Percentiles rank a stretch among this genome's conserved stretches.
Conservation (phyloP, 2,113 vertebrate species). For the Pseudopodoces humilis region DNA sequence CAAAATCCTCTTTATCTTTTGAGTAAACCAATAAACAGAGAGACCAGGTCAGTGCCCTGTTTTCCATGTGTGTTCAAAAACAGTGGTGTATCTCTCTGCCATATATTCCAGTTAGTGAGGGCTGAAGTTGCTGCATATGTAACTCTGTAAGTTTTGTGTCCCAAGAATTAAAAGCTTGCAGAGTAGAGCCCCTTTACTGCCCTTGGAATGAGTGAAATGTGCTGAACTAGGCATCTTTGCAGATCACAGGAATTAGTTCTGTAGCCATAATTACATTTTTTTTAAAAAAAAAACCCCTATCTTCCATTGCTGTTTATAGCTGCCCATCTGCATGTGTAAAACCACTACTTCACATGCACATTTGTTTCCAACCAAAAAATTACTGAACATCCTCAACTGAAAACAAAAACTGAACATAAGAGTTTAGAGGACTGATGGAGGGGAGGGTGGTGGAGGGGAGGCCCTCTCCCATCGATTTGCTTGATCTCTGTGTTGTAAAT, state of each 20-base stretch:
- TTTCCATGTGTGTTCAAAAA: neutral
- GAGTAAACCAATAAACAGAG: neutral
- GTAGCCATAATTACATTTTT: neutral
- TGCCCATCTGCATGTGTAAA: neutral
- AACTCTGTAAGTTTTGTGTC: neutral
- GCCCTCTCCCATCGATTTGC: accelerated
- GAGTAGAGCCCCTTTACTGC: neutral
- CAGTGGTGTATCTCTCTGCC: neutral
- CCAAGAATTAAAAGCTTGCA: neutral
- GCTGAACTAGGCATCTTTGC: neutral
- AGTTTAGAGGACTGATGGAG: accelerated
- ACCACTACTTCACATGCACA: accelerated
- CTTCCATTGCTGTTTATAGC: neutral
- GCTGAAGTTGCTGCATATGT: neutral
- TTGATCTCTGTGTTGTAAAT: neutral
- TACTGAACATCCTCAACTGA: neutral
- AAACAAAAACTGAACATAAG: accelerated
- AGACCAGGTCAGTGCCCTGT: neutral
- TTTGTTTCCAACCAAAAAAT: neutral
- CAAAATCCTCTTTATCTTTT: neutral
- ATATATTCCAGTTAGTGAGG: neutral
- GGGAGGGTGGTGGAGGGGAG: neutral
- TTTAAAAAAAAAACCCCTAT: too few relatives aligned
- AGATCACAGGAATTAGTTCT: neutral
- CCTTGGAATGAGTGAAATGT: neutral